Base-by-base conservation (phyloP, 1,140 invertebrate genomes). In the Aricia agestis region DNA sequence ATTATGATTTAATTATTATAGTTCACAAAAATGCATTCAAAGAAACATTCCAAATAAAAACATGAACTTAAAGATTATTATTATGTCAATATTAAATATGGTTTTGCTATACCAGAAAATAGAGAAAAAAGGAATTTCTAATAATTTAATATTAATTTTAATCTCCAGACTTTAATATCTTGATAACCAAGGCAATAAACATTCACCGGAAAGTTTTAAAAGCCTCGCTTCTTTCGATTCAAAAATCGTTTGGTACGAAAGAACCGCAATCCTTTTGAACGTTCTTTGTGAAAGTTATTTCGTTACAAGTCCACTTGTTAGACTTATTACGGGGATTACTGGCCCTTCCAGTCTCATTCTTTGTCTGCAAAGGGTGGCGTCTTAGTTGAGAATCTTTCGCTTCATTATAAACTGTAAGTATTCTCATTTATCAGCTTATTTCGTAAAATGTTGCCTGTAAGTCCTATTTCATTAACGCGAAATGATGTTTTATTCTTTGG, bases 211-310 rank as follows among this genome's bases (percentile, higher is more conserved):
- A 72, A 69, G 15, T 75, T 45, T 75, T 78, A 80, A 63, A 63
- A 81, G 71, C 75, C 36, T 36, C 36, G 59, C 76, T 83, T 74
- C 75, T 80, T 82, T 66, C 74, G 69, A 81, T 78, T 81, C 79
- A 72, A 77, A 79, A 77, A 74, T 73, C 70, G 67, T 66, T 66
- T 70, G 15, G 66, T 77, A 72, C 75, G 78, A 83, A 82, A 82
- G 80, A 82, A 85, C 86, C 86, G 70, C 86, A 89, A 85, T 81
- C 85, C 86, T 82, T 83, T 80, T 42, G 73, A 81, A 82, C 68
- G 82, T 85, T 84, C 82, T 82, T 83, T 84, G 78, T 78, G 74
- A 69, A 82, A 85, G 76, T 86, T 83, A 77, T 77, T 83, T 84
- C 76, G 80, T 82, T 81, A 79, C 76, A 78, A 79, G 73, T 72